Evolutionary conservation across 2,113 vertebrate genomes (phyloP).

Genomic region (Sinocyclocheilus maitianheensis): DNA sequence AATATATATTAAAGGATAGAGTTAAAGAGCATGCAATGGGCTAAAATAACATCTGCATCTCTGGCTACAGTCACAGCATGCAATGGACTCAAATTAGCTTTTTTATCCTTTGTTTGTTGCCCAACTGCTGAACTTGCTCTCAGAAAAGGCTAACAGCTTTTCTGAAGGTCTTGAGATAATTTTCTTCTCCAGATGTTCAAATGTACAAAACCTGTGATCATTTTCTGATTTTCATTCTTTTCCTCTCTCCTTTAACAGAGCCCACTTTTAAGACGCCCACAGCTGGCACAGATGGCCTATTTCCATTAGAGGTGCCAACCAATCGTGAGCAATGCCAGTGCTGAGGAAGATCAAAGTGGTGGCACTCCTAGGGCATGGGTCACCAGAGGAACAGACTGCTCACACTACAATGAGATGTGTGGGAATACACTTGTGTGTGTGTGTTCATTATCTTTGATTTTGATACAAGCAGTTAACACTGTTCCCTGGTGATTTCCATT

Average conservation of each 20-base stretch:
- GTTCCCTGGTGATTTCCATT: slow-evolving; percentile 44
- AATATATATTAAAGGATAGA: slow-evolving; percentile 29
- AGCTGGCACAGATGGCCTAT: slow-evolving; percentile 27
- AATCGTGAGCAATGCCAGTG: not conserved
- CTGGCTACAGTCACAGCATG: slow-evolving; percentile 25
- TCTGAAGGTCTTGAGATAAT: not conserved
- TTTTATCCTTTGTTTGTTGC: not conserved
- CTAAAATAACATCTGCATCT: slow-evolving; percentile 1
- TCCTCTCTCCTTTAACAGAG: not conserved
- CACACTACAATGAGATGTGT: slow-evolving; percentile 21
- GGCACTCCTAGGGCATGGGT: not conserved
- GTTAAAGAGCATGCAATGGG: not conserved
- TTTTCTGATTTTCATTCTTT: slow-evolving; percentile 14
- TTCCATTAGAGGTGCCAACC: slow-evolving; percentile 33
- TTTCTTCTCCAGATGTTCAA: not conserved
- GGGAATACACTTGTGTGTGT: not conserved
- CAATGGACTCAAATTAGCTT: not conserved
- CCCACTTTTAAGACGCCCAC: slow-evolving; percentile 1
- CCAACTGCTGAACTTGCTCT: not conserved
- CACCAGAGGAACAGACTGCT: slow-evolving; percentile 34
- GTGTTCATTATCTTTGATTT: slow-evolving; percentile 46
- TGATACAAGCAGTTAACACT: slow-evolving; percentile 35
- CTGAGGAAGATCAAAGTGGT: slow-evolving; percentile 45
- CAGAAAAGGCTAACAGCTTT: not conserved
- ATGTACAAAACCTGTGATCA: not conserved